Base-by-base conservation (phyloP, 2,797 vertebrate genomes). In the Pachyuromys duprasi region DNA sequence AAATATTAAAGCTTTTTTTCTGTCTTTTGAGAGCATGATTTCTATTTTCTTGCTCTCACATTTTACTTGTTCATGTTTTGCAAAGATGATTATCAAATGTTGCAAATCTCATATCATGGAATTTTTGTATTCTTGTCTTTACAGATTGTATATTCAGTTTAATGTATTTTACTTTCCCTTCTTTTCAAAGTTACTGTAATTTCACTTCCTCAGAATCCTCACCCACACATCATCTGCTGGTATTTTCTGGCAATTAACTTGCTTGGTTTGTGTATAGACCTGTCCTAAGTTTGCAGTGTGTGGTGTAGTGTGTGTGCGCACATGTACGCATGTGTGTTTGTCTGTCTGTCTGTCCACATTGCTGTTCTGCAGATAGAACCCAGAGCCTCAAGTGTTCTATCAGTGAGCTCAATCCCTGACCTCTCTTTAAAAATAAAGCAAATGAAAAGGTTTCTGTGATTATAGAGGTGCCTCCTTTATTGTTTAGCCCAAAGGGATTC, bases 161-260 rank as follows among this genome's bases (percentile, higher is more conserved):
- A 78, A 89, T 33, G 31, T 78, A 88, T 74, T 96, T 95, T 97
- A 86, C 89, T 97, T 92, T 84, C 72, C 93, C 67, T 96, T 94
- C 70, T 67, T 92, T 96, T 82, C 57, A 70, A 79, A 94, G 55
- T 67, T 94, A 28, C 90, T 94, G 86, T 81, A 95, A 79, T 95
- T 95, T 97, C 86, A 94, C 94, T 96, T 97, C 96, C 93, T 91
- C 91, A 45, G 14, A 57, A 1, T 95, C 69, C 95, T 96, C 89
- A 88, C 97, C 95, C 96, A 96, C 93, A 5, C 28, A 49, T 75
- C 94, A 91, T 95, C 91, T 96, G 96, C 91, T 90, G 91, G 62
- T 86, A 36, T 96, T 97, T 96, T 96, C 75, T 83, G 95, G 84
- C 53, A 76, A 90, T 84, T 86, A 36, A 55, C 89, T 96, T 22